phyloP scores from a whole-genome alignment of 2,113 vertebrate genomes.

The Dromas ardeola region DNA sequence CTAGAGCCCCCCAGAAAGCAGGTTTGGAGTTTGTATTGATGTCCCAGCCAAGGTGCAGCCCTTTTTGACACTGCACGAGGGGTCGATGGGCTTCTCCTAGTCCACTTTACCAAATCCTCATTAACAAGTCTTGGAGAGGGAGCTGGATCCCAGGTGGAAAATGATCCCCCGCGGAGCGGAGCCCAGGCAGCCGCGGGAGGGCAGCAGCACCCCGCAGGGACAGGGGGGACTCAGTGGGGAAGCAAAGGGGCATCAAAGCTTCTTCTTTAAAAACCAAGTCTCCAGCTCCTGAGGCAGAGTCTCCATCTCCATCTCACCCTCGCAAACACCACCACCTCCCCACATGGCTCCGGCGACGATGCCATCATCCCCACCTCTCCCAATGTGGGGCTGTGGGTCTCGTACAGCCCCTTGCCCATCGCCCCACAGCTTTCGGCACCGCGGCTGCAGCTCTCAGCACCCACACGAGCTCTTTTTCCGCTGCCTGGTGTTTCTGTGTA shows the following conservation, averaged over 20 bases:
- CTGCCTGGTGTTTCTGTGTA: neutral
- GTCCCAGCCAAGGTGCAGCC: neutral
- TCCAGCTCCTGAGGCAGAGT: neutral
- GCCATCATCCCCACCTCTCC: neutral
- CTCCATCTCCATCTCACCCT: neutral
- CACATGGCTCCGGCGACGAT: neutral
- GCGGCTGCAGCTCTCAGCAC: neutral
- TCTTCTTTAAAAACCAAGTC: neutral
- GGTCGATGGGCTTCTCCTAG: neutral
- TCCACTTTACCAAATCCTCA: neutral
- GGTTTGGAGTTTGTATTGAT: neutral
- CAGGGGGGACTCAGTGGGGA: neutral
- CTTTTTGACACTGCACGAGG: neutral
- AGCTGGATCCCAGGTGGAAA: fast-evolving
- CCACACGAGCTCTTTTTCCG: neutral
- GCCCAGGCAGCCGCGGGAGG: neutral
- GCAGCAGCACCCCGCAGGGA: neutral
- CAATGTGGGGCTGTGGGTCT: neutral
- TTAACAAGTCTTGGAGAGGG: neutral
- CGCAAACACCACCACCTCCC: neutral
- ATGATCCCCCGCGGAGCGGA: fast-evolving
- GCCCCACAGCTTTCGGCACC: neutral
- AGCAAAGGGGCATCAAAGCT: neutral
- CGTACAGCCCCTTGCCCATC: neutral
- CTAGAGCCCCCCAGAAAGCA: neutral